Evolutionary conservation across 2,797 vertebrate species (phyloP).

Genomic region (Orientallactaga sibirica): DNA sequence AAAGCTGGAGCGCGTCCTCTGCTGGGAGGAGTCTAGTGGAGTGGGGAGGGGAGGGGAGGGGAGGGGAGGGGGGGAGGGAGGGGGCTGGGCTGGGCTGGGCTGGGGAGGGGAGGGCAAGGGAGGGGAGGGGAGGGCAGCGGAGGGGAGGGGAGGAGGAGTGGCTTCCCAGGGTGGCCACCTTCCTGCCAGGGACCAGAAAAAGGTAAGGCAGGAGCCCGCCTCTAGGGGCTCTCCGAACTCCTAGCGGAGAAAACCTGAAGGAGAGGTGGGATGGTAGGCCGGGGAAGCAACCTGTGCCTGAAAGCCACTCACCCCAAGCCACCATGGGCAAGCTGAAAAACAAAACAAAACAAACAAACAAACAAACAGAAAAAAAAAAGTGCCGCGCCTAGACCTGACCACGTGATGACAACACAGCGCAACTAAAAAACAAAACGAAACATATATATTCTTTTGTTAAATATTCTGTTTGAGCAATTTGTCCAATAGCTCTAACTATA

Average conservation of each 20-base stretch:
- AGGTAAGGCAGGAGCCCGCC: slow-evolving; percentile 86
- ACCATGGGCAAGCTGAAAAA: background rate
- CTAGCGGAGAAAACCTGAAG: slow-evolving; percentile 29
- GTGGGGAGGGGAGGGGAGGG: too few relatives aligned
- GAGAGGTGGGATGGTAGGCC: background rate
- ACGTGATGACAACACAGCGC: slow-evolving; percentile 85
- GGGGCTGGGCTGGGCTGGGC: too few relatives aligned
- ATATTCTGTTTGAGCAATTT: background rate
- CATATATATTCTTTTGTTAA: background rate
- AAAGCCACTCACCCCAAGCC: slow-evolving; percentile 54
- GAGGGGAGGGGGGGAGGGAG: slow-evolving; percentile 84
- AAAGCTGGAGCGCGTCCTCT: slow-evolving; percentile 16
- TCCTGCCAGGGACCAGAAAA: slow-evolving; percentile 92
- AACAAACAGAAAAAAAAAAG: slow-evolving; percentile 65
- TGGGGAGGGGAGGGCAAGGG: too few relatives aligned
- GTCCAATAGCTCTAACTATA: background rate
- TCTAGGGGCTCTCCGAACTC: background rate
- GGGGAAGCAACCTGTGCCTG: background rate
- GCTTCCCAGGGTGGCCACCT: slow-evolving; percentile 93
- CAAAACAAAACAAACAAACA: too few relatives aligned
- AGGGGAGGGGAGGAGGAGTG: slow-evolving; percentile 87
- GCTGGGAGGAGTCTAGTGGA: slow-evolving; percentile 85
- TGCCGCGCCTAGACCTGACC: slow-evolving; percentile 78
- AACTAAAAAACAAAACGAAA: background rate
- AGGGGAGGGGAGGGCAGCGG: too few relatives aligned